A percentile compares a stretch with the other conserved stretches of the same genome.
Evolutionary conservation across 2,797 vertebrate genomes (phyloP).

Genomic region (Mycteria americana): DNA sequence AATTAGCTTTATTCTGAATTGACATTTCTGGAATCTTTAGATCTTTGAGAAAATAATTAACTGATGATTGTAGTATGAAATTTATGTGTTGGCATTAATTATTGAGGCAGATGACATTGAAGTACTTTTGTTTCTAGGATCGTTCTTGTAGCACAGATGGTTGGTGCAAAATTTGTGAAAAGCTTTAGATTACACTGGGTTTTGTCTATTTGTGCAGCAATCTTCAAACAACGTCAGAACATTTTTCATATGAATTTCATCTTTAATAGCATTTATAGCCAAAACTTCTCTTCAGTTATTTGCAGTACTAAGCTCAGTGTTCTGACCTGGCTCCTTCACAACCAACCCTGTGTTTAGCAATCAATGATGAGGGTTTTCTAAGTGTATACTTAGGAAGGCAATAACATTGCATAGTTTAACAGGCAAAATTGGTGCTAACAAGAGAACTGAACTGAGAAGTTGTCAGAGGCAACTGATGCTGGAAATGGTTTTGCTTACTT

Average conservation of each 20-base stretch:
- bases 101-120: neutral
- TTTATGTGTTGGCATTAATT: neutral
- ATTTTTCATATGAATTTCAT: neutral
- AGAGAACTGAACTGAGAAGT: neutral
- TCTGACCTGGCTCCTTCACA: neutral
- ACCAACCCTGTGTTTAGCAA: neutral
- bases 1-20: neutral
- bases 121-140: neutral
- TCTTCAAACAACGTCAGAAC: neutral
- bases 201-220: neutral
- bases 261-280: neutral
- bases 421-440: neutral
- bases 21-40: neutral
- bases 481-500: neutral
- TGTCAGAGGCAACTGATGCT: neutral
- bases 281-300: neutral
- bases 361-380: neutral
- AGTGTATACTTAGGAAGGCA: neutral
- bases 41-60: neutral
- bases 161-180: neutral
- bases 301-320: neutral
- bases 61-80: neutral
- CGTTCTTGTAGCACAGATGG: neutral
- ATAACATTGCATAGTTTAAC: neutral
- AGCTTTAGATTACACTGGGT: neutral